Evolutionary conservation across 2,888 invertebrate genomes (phyloP).

Genomic region (Chrysodeixis includens): DNA sequence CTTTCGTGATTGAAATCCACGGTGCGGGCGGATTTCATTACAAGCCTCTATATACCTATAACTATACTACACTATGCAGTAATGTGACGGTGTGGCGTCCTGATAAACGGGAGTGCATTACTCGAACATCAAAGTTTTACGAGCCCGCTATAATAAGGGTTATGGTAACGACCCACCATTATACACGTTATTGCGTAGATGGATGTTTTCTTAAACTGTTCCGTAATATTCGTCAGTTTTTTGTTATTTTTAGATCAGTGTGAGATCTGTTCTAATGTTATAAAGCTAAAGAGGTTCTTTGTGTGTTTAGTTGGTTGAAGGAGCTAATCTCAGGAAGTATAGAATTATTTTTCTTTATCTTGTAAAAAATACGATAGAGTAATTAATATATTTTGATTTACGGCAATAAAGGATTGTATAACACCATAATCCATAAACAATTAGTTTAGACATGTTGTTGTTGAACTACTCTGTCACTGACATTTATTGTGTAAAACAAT

Average conservation of each 20-base stretch:
- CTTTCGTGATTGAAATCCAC: conserved; percentile 45
- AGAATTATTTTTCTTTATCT: no score
- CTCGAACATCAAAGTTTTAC: conserved; percentile 57
- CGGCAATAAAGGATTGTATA: no score
- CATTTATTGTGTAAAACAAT: no score
- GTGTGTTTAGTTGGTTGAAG: no score
- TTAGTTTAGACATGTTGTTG: no score
- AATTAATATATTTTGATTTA: no score
- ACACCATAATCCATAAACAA: no score
- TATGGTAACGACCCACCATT: conserved; percentile 12
- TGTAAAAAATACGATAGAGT: no score
- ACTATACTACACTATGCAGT: neutral
- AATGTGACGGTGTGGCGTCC: conserved; percentile 18
- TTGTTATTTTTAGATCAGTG: neutral
- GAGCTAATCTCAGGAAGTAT: no score
- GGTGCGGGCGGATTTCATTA: conserved; percentile 26
- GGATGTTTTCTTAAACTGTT: conserved; percentile 8
- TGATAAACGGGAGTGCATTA: conserved; percentile 71
- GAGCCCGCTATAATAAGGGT: conserved; percentile 11
- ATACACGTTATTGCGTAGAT: neutral
- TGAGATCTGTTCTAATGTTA: no score
- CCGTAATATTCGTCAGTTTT: neutral
- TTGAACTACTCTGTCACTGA: no score
- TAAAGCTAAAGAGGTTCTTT: no score
- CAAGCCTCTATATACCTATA: conserved; percentile 11